Evolutionary conservation across 2,888 invertebrate genomes (phyloP), one percentile per base, ranked within the genome.

Genomic region (Dolichomitus sp.): DNA sequence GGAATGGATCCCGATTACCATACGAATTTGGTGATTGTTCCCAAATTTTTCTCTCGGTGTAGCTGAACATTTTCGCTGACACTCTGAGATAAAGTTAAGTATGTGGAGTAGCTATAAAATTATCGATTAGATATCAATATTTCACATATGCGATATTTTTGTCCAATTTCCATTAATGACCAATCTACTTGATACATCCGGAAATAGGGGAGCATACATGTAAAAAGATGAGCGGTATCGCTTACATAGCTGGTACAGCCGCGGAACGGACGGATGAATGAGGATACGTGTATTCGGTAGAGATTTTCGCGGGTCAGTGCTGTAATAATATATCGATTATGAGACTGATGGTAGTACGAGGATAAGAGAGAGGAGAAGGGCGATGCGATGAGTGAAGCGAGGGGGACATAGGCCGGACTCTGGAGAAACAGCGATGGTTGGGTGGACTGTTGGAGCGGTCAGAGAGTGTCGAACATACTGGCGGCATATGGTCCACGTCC

Each of bases 241-340:
- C 79, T 81, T 59, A 61, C 66, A 72, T 50, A 23, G 23, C n/a
- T 14, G 17, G 33, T 65, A 45, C 4, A 57, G 42, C 45, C 11
- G 70, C 42, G 57, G 52, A 70, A 48, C 66, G 37, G 11, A 3
- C 19, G 37, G 54, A 66, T 80, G 68, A 83, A 83, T 83, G 65
- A 27, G 52, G 52, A 80, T 76, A 72, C 65, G 66, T 75, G 52
- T 50, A 65, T 37, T 37, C 59, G 68, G 50, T 61, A n/a, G 19
- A 52, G 57, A 72, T 81, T 80, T 72, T 37, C 45, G 42, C 54
- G 57, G 52, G 81, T 76, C 85, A 79, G 83, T 81, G 86, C 17
- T 86, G 88, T 88, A 91, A 92, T 92, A 90, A 92, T 91, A 92
- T 90, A 92, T 93, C 92, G 92, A 93, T 92, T 91, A 91, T 88